Percentiles rank a stretch among this genome's conserved stretches.
Conservation (phyloP, 2,797 vertebrate genomes). For the Macroramphosus scolopax region DNA sequence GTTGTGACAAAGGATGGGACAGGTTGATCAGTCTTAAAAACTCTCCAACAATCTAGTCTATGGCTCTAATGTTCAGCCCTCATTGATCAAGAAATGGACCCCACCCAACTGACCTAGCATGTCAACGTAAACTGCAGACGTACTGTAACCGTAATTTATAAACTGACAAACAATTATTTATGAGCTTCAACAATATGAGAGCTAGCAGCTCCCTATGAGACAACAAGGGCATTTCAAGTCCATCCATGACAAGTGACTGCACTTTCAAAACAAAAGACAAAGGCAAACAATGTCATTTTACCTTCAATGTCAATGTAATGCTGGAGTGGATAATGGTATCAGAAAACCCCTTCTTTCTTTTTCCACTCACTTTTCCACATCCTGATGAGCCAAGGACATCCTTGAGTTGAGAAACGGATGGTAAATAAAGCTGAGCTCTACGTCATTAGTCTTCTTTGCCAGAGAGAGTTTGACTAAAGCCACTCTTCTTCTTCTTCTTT, state of each 20-base stretch:
- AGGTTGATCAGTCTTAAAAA: neutral
- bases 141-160: no score
- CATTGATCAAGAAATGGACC: constrained; percentile 10
- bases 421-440: constrained; percentile 47
- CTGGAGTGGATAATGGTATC: neutral
- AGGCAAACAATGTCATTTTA: constrained; percentile 10
- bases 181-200: no score
- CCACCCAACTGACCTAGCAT: neutral
- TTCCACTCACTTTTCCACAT: constrained; percentile 5
- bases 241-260: constrained; percentile 7
- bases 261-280: neutral
- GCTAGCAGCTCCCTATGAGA: no score
- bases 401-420: constrained; percentile 23
- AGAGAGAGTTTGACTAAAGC: constrained; percentile 55
- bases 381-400: constrained; percentile 47
- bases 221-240: constrained; percentile 11
- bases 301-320: constrained; percentile 1
- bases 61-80: no score
- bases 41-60: no score
- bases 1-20: constrained; percentile 12
- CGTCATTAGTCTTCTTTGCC: constrained; percentile 47
- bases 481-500: constrained; percentile 28
- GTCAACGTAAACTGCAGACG: no score
- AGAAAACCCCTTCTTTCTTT: constrained; percentile 17
- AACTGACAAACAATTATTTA: no score